Percentiles rank a stretch among this genome's conserved stretches.
Conservation (phyloP, 2,113 vertebrate species). For the Oostethus manadensis region DNA sequence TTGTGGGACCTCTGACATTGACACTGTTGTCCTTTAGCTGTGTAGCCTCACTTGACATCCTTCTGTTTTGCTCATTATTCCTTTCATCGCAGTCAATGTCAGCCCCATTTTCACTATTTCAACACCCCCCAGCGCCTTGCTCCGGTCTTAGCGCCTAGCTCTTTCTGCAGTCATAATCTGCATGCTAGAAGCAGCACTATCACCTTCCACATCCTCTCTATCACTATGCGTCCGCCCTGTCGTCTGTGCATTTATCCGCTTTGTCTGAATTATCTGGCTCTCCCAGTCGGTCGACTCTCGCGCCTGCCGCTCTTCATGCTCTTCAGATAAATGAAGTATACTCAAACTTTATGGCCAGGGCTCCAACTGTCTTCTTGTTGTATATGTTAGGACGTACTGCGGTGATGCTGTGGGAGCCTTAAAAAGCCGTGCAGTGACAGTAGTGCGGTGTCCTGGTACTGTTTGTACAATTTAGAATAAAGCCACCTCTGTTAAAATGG, state of each 20-base stretch:
- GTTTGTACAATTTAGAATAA: conserved; percentile 37
- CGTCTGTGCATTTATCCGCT: conserved; percentile 19
- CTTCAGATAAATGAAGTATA: conserved; percentile 18
- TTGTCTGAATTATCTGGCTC: conserved; percentile 39
- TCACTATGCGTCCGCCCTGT: conserved; percentile 30
- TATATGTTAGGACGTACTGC: neutral
- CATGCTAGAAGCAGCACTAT: conserved; percentile 30
- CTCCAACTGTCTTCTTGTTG: conserved; percentile 20
- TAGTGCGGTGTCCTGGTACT: conserved; percentile 52
- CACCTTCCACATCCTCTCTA: conserved; percentile 16
- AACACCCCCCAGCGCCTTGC: neutral
- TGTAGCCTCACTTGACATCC: conserved; percentile 55
- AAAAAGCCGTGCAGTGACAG: too few relatives aligned
- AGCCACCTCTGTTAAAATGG: conserved; percentile 9
- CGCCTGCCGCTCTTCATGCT: neutral
- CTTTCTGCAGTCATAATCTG: conserved; percentile 16
- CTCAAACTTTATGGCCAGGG: conserved; percentile 5
- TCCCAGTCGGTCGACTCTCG: conserved; percentile 18
- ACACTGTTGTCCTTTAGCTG: conserved; percentile 63
- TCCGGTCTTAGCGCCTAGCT: neutral
- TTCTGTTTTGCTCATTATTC: conserved; percentile 20
- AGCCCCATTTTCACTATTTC: neutral
- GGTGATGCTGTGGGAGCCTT: too few relatives aligned
- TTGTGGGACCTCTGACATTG: conserved; percentile 62
- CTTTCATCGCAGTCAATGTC: conserved; percentile 2